A percentile compares a stretch with the other conserved stretches of the same genome.
These are phyloP conservation scores for Drosophila suboccidentalis DNA, from an alignment of 2,888 invertebrate species.

Conservation along the genomic window DNA sequence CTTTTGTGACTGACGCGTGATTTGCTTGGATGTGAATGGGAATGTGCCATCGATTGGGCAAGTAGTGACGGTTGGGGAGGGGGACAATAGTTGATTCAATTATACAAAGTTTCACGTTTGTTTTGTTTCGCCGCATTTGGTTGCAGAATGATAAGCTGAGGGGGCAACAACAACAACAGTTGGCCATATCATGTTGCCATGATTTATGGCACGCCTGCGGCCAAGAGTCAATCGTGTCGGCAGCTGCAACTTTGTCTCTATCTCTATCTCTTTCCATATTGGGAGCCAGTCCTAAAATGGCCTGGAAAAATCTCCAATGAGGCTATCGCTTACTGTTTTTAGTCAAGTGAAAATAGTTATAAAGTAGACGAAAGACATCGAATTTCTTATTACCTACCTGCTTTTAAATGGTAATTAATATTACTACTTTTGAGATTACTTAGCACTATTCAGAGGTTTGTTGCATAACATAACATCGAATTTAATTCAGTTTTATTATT, in stretches of 20 bases:
- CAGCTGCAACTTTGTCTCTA: constrained; percentile 28
- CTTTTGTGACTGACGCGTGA: constrained; percentile 49
- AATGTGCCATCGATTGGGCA: background rate
- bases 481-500: background rate
- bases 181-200: constrained; percentile 30
- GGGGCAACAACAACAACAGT: constrained; percentile 20
- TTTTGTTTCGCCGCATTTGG: constrained; percentile 64
- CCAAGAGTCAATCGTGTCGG: constrained; percentile 67
- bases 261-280: constrained; percentile 46
- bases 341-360: constrained; percentile 41
- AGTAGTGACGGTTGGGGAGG: background rate
- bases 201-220: constrained; percentile 71
- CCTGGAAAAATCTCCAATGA: constrained; percentile 56
- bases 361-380: background rate
- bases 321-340: constrained; percentile 46
- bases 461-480: background rate
- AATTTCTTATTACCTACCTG: background rate
- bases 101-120: constrained; percentile 50
- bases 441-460: background rate
- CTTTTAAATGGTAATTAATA: background rate
- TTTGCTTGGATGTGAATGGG: constrained; percentile 21
- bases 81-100: background rate
- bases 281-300: constrained; percentile 58
- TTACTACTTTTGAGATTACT: background rate
- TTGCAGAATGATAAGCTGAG: constrained; percentile 46